phyloP scores from a whole-genome alignment of 1,140 invertebrate genomes.

The Holotrichia oblita region DNA sequence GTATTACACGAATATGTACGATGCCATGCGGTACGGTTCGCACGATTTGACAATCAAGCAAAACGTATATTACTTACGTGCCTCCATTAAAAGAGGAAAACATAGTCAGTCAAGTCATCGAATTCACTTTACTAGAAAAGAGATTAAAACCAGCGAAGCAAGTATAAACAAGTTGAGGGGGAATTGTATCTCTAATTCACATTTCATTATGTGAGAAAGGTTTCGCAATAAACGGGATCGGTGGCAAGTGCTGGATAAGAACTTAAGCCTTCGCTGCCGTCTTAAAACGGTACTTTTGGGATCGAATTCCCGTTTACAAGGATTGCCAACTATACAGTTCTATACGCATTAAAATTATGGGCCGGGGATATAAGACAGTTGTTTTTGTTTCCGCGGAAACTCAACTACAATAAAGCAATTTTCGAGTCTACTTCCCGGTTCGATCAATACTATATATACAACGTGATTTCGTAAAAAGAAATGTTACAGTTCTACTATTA shows the following conservation, averaged over 20 bases:
- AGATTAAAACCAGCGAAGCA: not conserved
- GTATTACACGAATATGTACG: not conserved
- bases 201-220: slow-evolving; percentile 25
- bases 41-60: not conserved
- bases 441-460: too few relatives aligned
- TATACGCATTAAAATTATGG: not conserved
- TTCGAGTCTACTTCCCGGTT: not conserved
- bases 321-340: slow-evolving; percentile 10
- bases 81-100: not conserved
- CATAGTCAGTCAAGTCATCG: not conserved
- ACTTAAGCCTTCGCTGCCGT: slow-evolving; percentile 5
- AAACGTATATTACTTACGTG: not conserved
- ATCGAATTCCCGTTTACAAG: not conserved
- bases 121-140: not conserved
- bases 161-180: not conserved
- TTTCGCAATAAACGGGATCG: slow-evolving; percentile 22
- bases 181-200: not conserved
- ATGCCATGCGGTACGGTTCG: not conserved
- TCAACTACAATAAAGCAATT: not conserved
- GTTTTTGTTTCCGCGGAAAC: too few relatives aligned
- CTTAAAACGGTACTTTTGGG: slow-evolving; percentile 28
- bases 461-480: too few relatives aligned
- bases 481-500: too few relatives aligned
- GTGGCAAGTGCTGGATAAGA: not conserved
- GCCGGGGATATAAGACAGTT: too few relatives aligned